These are phyloP conservation scores for Rhopilema esculentum DNA, from an alignment of 30 jellyfish, hydroid and myxozoan genomes.

Conservation along the genomic window DNA sequence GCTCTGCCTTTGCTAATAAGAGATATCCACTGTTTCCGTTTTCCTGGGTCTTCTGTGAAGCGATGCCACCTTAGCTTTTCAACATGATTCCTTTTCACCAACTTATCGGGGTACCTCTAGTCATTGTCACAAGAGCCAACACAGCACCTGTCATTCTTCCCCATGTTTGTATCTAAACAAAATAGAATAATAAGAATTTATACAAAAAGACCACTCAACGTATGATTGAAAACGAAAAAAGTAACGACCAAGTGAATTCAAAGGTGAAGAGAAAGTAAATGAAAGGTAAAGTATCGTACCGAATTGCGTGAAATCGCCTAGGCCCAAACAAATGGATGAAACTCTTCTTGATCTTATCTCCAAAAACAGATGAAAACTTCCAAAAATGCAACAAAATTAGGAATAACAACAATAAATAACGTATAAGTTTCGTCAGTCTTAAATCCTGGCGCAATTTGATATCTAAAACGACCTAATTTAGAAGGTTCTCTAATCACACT, in stretches of 20 bases:
- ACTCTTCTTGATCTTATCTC: background rate
- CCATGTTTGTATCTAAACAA: background rate
- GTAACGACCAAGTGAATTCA: background rate
- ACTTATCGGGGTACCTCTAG: constrained; percentile 4
- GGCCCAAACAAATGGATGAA: background rate
- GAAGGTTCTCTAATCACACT: too few relatives aligned
- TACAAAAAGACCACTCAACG: background rate
- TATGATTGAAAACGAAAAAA: background rate
- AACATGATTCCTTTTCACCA: too few relatives aligned
- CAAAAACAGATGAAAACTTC: background rate
- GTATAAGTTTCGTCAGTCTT: background rate
- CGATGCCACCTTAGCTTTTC: constrained; percentile 34
- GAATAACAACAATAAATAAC: background rate
- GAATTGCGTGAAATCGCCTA: background rate
- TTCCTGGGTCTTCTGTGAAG: constrained; percentile 31
- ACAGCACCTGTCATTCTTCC: constrained; percentile 6
- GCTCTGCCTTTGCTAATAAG: constrained; percentile 20
- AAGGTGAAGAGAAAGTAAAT: background rate
- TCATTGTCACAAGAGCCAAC: constrained; percentile 10
- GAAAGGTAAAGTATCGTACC: background rate
- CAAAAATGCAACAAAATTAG: background rate
- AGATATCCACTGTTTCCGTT: constrained; percentile 5
- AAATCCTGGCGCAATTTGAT: constrained; percentile 10
- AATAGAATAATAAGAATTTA: background rate
- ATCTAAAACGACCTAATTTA: too few relatives aligned